Conservation (phyloP, 1,140 invertebrate species). For the Bombus fervidus region DNA sequence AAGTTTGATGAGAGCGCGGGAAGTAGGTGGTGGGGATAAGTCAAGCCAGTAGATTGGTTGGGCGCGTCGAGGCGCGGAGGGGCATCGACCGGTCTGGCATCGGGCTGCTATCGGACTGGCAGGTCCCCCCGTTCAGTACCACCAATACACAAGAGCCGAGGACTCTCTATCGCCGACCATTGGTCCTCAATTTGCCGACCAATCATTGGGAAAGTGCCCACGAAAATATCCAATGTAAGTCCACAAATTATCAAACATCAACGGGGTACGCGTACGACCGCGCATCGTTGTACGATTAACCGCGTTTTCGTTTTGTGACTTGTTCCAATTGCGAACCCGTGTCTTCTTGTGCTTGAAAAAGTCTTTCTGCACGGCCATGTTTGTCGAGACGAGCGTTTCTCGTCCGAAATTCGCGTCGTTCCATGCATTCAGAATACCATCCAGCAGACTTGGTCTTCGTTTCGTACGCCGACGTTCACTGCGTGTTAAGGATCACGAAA, state of each 20-base stretch:
- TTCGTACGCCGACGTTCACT: background rate
- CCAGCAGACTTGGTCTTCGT: background rate
- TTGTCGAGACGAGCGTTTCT: slow-evolving; percentile 55
- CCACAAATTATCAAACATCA: slow-evolving; percentile 88
- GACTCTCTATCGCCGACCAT: slow-evolving; percentile 85
- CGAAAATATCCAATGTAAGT: slow-evolving; percentile 91
- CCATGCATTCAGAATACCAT: slow-evolving; percentile 14
- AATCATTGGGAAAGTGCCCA: slow-evolving; percentile 87
- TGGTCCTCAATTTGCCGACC: slow-evolving; percentile 87
- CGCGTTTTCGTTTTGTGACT: slow-evolving; percentile 54
- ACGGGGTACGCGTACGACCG: slow-evolving; percentile 64
- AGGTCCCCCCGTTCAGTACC: slow-evolving; percentile 81
- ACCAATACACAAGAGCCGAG: slow-evolving; percentile 84
- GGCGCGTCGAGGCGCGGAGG: slow-evolving; percentile 61
- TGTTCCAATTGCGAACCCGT: slow-evolving; percentile 25
- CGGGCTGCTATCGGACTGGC: slow-evolving; percentile 82
- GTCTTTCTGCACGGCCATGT: slow-evolving; percentile 63
- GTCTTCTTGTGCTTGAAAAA: slow-evolving; percentile 44
- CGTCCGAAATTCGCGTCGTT: slow-evolving; percentile 35
- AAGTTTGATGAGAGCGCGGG: slow-evolving; percentile 58
- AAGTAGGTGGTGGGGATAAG: slow-evolving; percentile 52
- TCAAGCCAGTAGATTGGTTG: slow-evolving; percentile 64
- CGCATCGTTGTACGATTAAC: slow-evolving; percentile 65
- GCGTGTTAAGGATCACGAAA: background rate
- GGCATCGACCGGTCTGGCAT: slow-evolving; percentile 77